These are phyloP conservation scores for Coracopsis vasa DNA, from an alignment of 2,113 vertebrate genomes.

Conservation along the genomic window DNA sequence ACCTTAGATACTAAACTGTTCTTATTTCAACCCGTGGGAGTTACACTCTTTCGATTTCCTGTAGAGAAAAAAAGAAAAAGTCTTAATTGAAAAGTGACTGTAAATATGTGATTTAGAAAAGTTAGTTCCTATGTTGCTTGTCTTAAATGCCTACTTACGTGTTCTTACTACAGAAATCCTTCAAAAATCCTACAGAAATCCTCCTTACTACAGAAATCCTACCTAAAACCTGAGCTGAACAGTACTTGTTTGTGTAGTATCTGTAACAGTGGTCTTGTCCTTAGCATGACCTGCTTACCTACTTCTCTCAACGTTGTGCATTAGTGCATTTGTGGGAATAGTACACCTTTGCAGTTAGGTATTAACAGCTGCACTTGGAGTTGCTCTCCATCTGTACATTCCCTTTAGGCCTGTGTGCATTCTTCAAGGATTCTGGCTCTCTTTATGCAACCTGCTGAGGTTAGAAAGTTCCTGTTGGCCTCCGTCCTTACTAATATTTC, in stretches of 20 bases:
- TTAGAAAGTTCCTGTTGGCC: background rate
- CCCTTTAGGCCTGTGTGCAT: background rate
- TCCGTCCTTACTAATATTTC: background rate
- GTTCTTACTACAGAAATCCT: background rate
- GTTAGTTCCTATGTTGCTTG: background rate
- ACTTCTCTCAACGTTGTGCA: background rate
- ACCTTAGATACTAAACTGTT: too few relatives aligned
- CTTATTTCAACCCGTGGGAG: too few relatives aligned
- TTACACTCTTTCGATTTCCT: too few relatives aligned
- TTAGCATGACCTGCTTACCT: background rate
- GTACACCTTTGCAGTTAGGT: conserved; percentile 19
- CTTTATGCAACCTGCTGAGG: background rate
- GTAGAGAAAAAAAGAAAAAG: background rate
- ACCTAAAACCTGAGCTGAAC: background rate
- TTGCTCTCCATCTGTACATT: background rate
- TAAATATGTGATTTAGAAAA: background rate
- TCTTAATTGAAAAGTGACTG: background rate
- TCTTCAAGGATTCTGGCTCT: background rate
- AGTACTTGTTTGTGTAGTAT: background rate
- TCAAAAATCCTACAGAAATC: background rate
- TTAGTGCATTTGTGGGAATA: background rate
- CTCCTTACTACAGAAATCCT: background rate
- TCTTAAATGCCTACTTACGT: background rate
- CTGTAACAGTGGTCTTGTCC: background rate
- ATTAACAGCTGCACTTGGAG: conserved; percentile 3